phyloP scores from a whole-genome alignment of 2,888 invertebrate species.

The Macrophya annulata region DNA sequence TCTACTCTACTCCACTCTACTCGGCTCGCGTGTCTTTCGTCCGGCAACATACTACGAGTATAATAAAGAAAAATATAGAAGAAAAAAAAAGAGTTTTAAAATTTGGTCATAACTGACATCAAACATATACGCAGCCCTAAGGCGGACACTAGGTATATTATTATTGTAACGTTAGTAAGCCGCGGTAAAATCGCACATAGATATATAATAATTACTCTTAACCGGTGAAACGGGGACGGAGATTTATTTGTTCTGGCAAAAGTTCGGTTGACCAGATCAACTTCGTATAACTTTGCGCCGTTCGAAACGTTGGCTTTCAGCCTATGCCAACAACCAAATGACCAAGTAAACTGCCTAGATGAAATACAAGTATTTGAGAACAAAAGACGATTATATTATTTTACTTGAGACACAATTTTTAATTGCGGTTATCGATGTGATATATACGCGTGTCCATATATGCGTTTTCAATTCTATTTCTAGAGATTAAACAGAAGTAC shows the following conservation, averaged over 20 bases:
- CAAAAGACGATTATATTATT: conserved; percentile 11
- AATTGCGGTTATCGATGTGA: background rate
- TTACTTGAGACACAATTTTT: background rate
- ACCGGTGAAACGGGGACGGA: conserved; percentile 33
- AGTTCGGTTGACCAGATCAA: conserved; percentile 44
- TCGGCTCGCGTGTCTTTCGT: conserved; percentile 16
- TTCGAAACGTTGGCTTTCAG: conserved; percentile 27
- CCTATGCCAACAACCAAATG: conserved; percentile 57
- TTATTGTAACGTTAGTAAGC: background rate
- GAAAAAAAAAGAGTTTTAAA: background rate
- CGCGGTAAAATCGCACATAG: conserved; percentile 24
- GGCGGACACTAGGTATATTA: background rate
- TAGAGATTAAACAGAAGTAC: background rate
- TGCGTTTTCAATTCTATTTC: background rate
- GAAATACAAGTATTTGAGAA: conserved; percentile 46
- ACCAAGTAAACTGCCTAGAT: conserved; percentile 52
- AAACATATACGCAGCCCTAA: background rate
- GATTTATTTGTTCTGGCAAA: conserved; percentile 55
- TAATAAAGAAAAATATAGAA: background rate
- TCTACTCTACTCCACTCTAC: no score
- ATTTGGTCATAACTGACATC: conserved; percentile 37
- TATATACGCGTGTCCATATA: background rate
- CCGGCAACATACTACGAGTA: background rate
- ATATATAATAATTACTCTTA: conserved; percentile 37
- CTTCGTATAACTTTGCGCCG: background rate